Percentiles rank a stretch among this genome's conserved stretches.
phyloP scores from a whole-genome alignment of 1,140 invertebrate genomes.

The Archivesica marissinica region DNA sequence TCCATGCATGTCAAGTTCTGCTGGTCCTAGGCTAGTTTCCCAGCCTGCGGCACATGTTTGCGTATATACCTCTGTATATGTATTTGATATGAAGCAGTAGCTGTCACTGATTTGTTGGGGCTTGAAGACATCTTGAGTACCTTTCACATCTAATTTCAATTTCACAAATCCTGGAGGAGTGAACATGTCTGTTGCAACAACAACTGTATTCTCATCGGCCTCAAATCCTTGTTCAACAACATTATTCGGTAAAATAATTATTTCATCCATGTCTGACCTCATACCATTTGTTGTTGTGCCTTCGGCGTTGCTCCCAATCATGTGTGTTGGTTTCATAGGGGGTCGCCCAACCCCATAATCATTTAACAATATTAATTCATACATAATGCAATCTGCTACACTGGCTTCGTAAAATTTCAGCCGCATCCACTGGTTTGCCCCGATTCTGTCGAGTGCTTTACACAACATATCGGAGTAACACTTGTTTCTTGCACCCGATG shows the following conservation, averaged over 20 bases:
- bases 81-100: not conserved
- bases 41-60: not conserved
- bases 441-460: not conserved
- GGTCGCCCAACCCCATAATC: not conserved
- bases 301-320: conserved; percentile 23
- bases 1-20: conserved; percentile 4
- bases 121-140: not conserved
- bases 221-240: not conserved
- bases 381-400: not conserved
- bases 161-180: conserved; percentile 25
- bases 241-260: not conserved
- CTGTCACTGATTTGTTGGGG: not conserved
- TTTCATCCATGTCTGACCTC: conserved; percentile 4
- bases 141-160: not conserved
- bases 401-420: not conserved
- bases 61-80: not conserved
- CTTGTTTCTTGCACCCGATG: too few species aligned
- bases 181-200: conserved; percentile 4
- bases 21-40: not conserved
- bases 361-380: not conserved
- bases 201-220: not conserved
- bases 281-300: conserved; percentile 25
- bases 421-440: not conserved
- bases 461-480: too few species aligned
- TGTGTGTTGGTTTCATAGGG: not conserved